These are phyloP conservation scores for Nomada lathburiana DNA, from an alignment of 2,888 invertebrate species.

Conservation along the genomic window DNA sequence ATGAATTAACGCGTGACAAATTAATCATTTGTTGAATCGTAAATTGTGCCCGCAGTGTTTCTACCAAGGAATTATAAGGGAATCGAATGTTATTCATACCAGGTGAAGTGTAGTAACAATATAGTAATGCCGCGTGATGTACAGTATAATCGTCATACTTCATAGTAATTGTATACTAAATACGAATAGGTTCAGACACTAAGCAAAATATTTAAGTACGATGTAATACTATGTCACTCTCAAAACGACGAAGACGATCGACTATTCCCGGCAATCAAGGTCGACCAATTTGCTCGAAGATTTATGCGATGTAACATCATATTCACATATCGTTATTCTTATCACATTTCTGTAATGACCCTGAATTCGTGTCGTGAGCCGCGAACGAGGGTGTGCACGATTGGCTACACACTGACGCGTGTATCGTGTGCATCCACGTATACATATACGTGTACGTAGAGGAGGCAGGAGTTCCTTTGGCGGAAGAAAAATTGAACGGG, in stretches of 20 bases:
- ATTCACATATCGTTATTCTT: slow-evolving; percentile 10
- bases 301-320: slow-evolving; percentile 10
- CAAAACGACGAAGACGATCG: slow-evolving; percentile 2
- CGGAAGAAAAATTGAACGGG: slow-evolving; percentile 78
- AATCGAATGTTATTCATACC: too few species aligned
- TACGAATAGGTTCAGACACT: not conserved
- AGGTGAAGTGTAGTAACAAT: too few species aligned
- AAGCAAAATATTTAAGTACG: not conserved
- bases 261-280: slow-evolving; percentile 7
- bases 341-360: slow-evolving; percentile 41
- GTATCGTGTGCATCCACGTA: not conserved
- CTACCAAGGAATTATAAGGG: too few species aligned
- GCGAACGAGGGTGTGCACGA: not conserved
- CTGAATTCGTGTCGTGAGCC: slow-evolving; percentile 42
- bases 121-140: too few species aligned
- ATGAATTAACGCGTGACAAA: not conserved
- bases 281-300: slow-evolving; percentile 28
- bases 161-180: too few species aligned
- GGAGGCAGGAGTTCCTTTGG: slow-evolving; percentile 52
- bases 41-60: too few species aligned
- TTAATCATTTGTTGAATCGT: not conserved
- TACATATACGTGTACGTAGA: not conserved
- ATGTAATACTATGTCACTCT: not conserved
- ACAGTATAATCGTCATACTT: too few species aligned
- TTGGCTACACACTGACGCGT: not conserved